Percentiles rank a stretch among this genome's conserved stretches.
Conservation (phyloP, 2,888 invertebrate species). For the Anorthoa munda region DNA sequence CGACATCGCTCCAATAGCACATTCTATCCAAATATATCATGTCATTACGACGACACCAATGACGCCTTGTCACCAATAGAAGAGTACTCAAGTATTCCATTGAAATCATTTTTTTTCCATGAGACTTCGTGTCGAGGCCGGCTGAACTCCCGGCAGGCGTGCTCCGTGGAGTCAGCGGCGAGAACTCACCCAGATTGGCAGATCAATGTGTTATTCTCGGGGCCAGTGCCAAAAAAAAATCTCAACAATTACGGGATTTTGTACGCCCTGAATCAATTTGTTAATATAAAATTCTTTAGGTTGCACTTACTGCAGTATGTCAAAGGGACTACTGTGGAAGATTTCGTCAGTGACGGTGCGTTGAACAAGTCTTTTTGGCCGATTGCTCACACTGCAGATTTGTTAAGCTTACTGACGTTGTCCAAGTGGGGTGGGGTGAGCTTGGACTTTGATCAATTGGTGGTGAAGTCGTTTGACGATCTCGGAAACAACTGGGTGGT, state of each 20-base stretch:
- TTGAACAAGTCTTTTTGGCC: constrained; percentile 42
- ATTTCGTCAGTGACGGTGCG: constrained; percentile 31
- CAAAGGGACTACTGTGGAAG: constrained; percentile 52
- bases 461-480: constrained; percentile 60
- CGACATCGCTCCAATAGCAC: neutral
- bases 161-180: constrained; percentile 67
- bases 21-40: constrained; percentile 25
- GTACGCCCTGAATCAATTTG: constrained; percentile 35
- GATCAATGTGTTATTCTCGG: constrained; percentile 82
- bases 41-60: constrained; percentile 42
- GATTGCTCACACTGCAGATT: constrained; percentile 60
- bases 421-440: constrained; percentile 66
- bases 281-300: constrained; percentile 53
- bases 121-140: constrained; percentile 91
- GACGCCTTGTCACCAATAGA: constrained; percentile 49
- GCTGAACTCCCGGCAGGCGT: constrained; percentile 77
- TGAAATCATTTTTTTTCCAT: constrained; percentile 91
- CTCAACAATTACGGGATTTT: constrained; percentile 9
- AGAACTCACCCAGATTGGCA: constrained; percentile 72
- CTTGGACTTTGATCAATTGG: constrained; percentile 62
- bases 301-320: constrained; percentile 56
- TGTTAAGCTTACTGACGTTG: constrained; percentile 60
- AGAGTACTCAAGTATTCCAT: neutral
- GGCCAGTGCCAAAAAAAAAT: constrained; percentile 49
- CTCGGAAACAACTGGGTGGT: constrained; percentile 60